Evolutionary conservation across 1,140 invertebrate species (phyloP).

Genomic region (Drosophila pseudoobscura): DNA sequence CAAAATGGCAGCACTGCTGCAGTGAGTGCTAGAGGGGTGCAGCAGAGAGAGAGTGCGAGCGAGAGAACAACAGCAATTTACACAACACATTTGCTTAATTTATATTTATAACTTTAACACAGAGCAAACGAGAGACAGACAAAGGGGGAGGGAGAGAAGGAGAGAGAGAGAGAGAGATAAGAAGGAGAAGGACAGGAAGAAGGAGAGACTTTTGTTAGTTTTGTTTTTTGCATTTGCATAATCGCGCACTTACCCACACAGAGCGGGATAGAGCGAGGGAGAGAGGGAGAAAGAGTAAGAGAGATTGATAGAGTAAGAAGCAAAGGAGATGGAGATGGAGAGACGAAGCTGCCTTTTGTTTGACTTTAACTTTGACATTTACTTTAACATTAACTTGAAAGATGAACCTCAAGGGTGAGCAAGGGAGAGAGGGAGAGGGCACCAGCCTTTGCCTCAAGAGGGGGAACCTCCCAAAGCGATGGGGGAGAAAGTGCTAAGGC

Average conservation of each 20-base stretch:
- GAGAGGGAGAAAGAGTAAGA: too few species aligned
- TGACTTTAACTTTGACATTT: slow-evolving; percentile 4
- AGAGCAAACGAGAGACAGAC: slow-evolving; percentile 19
- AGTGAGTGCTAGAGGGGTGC: too few species aligned
- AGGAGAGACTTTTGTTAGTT: slow-evolving; percentile 13
- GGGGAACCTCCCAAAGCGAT: not conserved
- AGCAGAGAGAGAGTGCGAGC: not conserved
- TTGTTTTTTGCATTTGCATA: slow-evolving; percentile 65
- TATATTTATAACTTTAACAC: slow-evolving; percentile 76
- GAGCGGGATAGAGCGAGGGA: slow-evolving; percentile 15
- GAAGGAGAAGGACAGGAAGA: slow-evolving; percentile 9
- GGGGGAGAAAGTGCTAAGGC: not conserved
- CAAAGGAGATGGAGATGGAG: not conserved
- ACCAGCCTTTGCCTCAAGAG: too few species aligned
- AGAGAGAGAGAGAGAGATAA: too few species aligned
- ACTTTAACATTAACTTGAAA: not conserved
- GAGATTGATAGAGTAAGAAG: not conserved
- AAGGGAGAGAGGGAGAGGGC: not conserved
- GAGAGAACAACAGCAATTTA: slow-evolving; percentile 69
- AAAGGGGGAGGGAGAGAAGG: not conserved
- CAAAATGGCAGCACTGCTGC: too few species aligned
- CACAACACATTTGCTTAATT: slow-evolving; percentile 81
- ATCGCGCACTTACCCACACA: slow-evolving; percentile 52
- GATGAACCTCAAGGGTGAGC: not conserved
- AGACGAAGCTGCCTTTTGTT: not conserved